Evolutionary conservation across 2,797 vertebrate species (phyloP).

Genomic region (Spondyliosoma cantharus): DNA sequence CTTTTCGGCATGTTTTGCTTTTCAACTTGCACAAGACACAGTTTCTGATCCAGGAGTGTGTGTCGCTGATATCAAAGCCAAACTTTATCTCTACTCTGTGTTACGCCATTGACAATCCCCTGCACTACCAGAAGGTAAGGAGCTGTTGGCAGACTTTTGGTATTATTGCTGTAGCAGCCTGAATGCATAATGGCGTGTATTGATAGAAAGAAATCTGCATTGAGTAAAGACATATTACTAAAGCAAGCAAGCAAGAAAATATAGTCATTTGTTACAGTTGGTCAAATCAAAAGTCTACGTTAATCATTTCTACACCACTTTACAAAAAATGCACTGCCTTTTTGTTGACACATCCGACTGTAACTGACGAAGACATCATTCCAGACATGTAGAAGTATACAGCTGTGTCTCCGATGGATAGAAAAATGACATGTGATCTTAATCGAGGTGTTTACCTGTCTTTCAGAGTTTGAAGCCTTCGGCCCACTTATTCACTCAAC

Average conservation of each 20-base stretch:
- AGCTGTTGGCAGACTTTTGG: background rate
- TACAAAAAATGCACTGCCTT: background rate
- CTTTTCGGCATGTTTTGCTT: slow-evolving; percentile 36
- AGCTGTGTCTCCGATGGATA: background rate
- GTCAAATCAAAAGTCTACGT: background rate
- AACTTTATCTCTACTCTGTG: slow-evolving; percentile 99
- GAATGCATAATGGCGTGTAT: background rate
- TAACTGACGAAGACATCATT: background rate
- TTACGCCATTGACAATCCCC: slow-evolving; percentile 99
- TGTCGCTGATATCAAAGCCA: slow-evolving; percentile 98
- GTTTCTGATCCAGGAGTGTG: slow-evolving; percentile 99
- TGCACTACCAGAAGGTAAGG: slow-evolving; percentile 99
- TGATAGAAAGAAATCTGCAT: background rate
- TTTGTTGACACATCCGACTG: background rate
- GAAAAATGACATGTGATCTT: background rate
- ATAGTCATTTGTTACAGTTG: background rate
- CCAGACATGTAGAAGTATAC: background rate
- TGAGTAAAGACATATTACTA: background rate
- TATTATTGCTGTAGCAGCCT: background rate
- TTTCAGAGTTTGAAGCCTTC: slow-evolving; percentile 99
- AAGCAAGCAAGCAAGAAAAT: background rate
- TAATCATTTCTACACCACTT: background rate
- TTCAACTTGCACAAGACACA: slow-evolving; percentile 90
- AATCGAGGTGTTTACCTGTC: slow-evolving; percentile 22
- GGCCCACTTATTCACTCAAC: slow-evolving; percentile 95